A percentile compares a stretch with the other conserved stretches of the same genome.
phyloP scores from a whole-genome alignment of 2,888 invertebrate genomes.

The Orthosia cruda region DNA sequence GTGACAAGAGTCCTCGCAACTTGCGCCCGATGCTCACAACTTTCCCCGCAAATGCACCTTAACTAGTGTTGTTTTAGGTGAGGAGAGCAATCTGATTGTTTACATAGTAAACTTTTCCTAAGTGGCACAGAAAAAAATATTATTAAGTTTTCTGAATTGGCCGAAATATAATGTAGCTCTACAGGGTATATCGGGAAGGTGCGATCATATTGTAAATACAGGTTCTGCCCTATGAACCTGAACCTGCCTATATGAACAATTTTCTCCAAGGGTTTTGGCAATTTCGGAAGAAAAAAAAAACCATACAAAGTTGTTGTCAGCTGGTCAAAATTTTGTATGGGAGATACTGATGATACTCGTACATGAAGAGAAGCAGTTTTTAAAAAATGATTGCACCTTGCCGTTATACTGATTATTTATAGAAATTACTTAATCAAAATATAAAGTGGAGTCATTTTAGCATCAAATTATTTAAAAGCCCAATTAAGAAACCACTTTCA shows the following conservation, averaged over 20 bases:
- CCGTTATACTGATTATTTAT: not conserved
- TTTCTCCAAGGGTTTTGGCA: too few relatives aligned
- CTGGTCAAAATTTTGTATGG: too few relatives aligned
- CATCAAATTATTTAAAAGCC: not conserved
- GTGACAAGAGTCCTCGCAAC: conserved; percentile 82
- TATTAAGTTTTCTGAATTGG: not conserved
- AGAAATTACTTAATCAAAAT: not conserved
- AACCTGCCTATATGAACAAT: too few relatives aligned
- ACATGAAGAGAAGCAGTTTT: too few relatives aligned
- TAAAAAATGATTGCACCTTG: too few relatives aligned
- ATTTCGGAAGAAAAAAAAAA: too few relatives aligned
- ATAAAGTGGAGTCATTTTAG: not conserved
- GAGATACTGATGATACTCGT: too few relatives aligned
- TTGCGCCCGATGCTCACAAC: conserved; percentile 78
- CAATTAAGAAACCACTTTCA: conserved; percentile 14
- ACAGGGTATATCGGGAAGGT: too few relatives aligned
- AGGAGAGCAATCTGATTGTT: conserved; percentile 62
- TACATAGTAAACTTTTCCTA: conserved; percentile 39
- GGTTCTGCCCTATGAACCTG: too few relatives aligned
- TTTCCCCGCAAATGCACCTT: conserved; percentile 76
- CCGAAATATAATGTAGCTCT: too few relatives aligned
- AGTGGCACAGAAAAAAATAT: conserved; percentile 20
- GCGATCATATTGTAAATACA: too few relatives aligned
- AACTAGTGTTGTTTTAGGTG: conserved; percentile 72
- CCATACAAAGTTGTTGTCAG: too few relatives aligned